Conservation (phyloP, 2,888 invertebrate genomes). For the Leptinotarsa juncta region DNA sequence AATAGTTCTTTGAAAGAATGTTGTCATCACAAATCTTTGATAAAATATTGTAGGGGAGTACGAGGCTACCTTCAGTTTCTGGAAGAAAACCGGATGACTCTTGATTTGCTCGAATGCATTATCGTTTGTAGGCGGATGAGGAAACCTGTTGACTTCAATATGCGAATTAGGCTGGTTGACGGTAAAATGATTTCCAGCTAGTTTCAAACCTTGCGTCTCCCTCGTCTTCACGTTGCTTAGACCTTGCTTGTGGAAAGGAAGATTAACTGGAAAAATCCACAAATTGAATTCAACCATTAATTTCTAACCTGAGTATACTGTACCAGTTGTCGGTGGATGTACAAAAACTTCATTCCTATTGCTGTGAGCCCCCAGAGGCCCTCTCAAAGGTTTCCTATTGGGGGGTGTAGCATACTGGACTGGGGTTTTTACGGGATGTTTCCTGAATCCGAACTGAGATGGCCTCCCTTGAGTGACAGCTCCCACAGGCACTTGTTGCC, state of each 20-base stretch:
- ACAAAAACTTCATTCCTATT: slow-evolving; percentile 24
- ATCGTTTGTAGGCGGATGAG: slow-evolving; percentile 15
- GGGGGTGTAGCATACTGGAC: neutral
- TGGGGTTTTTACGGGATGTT: neutral
- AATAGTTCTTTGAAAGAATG: too few species aligned
- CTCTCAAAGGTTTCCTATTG: slow-evolving; percentile 20
- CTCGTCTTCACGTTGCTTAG: slow-evolving; percentile 23
- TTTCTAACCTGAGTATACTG: neutral
- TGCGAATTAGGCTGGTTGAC: slow-evolving; percentile 23
- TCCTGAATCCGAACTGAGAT: slow-evolving; percentile 19
- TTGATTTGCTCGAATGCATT: slow-evolving; percentile 21
- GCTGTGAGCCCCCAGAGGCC: slow-evolving; percentile 9
- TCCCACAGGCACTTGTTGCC: neutral
- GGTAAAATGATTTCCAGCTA: slow-evolving; percentile 19
- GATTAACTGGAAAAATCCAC: slow-evolving; percentile 11
- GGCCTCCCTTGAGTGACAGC: slow-evolving; percentile 11
- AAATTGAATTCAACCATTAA: neutral
- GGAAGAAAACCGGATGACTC: slow-evolving; percentile 12
- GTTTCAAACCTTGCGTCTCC: slow-evolving; percentile 16
- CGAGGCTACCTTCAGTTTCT: slow-evolving; percentile 1
- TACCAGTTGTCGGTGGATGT: slow-evolving; percentile 8
- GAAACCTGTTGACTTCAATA: slow-evolving; percentile 13
- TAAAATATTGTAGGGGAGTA: neutral
- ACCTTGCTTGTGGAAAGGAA: slow-evolving; percentile 18
- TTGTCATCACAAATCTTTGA: slow-evolving; percentile 23